These are phyloP conservation scores for Saccostrea glomerata DNA, from an alignment of 1,140 invertebrate genomes.

Conservation along the genomic window DNA sequence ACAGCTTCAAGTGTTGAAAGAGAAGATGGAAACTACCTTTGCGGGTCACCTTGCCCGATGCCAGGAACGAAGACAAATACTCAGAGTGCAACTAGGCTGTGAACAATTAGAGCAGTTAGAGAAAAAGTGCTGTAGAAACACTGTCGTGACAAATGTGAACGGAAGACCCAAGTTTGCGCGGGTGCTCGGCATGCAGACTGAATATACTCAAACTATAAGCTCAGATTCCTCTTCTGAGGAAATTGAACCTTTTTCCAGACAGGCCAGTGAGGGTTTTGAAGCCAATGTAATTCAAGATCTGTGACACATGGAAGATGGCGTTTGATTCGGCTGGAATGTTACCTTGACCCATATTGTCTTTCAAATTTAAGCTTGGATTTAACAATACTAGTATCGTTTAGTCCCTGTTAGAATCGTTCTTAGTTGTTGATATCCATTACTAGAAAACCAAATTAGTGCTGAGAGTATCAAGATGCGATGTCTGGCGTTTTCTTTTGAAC, in stretches of 20 bases:
- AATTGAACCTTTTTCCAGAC: not conserved
- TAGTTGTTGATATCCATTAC: no score
- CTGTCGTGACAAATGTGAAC: not conserved
- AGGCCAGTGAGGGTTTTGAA: not conserved
- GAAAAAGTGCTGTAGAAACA: not conserved
- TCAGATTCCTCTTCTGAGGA: not conserved
- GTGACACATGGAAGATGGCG: no score
- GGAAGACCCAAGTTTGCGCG: not conserved
- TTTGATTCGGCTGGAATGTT: not conserved
- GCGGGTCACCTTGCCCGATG: not conserved
- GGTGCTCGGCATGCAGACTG: not conserved
- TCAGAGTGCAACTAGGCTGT: not conserved
- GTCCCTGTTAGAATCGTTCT: not conserved
- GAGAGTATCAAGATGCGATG: no score
- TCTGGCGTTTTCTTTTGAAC: no score
- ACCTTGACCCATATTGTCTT: not conserved
- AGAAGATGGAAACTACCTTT: conserved; percentile 5
- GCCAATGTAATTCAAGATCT: not conserved
- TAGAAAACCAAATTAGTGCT: no score
- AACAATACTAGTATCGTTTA: not conserved
- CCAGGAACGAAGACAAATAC: not conserved
- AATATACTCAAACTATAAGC: not conserved
- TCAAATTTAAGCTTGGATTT: not conserved
- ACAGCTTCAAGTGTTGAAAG: not conserved
- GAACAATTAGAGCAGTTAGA: not conserved